phyloP scores from a whole-genome alignment of 2,113 vertebrate species.

The Ivindomyrus marchei region DNA sequence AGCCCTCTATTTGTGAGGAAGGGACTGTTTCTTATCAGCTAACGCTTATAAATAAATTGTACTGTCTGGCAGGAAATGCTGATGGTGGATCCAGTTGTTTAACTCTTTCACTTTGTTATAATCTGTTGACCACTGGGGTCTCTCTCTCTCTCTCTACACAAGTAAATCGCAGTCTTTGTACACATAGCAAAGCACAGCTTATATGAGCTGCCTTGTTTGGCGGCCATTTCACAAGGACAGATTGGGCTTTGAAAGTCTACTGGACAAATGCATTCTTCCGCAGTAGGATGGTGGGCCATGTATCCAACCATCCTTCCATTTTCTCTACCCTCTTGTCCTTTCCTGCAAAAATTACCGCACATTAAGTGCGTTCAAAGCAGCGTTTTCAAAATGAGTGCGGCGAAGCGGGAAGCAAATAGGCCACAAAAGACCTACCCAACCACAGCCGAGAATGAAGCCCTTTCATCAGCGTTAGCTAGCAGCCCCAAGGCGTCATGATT shows the following conservation, averaged over 20 bases:
- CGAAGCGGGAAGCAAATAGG: not conserved
- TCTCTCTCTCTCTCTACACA: not conserved
- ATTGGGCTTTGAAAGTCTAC: slow-evolving; percentile 18
- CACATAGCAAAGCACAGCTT: slow-evolving; percentile 26
- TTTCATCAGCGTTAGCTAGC: not conserved
- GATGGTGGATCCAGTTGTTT: slow-evolving; percentile 14
- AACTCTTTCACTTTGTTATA: slow-evolving; percentile 8
- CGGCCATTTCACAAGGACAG: slow-evolving; percentile 27
- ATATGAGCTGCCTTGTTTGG: slow-evolving; percentile 30
- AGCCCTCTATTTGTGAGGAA: not conserved
- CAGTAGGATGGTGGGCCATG: too few relatives aligned
- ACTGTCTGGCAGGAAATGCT: slow-evolving; percentile 20
- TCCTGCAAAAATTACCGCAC: not conserved
- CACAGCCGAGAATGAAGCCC: not conserved
- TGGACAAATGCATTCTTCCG: not conserved
- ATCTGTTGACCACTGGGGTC: slow-evolving; percentile 4
- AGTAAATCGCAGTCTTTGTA: slow-evolving; percentile 16
- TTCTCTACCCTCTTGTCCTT: not conserved
- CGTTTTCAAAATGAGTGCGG: not conserved
- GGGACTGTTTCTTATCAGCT: slow-evolving; percentile 12
- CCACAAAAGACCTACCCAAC: not conserved
- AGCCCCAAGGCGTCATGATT: not conserved
- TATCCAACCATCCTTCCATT: not conserved
- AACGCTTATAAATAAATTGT: slow-evolving; percentile 12
- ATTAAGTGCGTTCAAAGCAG: not conserved